Evolutionary conservation across 2,113 vertebrate genomes (phyloP).

Genomic region (Eulacestoma nigropectus): DNA sequence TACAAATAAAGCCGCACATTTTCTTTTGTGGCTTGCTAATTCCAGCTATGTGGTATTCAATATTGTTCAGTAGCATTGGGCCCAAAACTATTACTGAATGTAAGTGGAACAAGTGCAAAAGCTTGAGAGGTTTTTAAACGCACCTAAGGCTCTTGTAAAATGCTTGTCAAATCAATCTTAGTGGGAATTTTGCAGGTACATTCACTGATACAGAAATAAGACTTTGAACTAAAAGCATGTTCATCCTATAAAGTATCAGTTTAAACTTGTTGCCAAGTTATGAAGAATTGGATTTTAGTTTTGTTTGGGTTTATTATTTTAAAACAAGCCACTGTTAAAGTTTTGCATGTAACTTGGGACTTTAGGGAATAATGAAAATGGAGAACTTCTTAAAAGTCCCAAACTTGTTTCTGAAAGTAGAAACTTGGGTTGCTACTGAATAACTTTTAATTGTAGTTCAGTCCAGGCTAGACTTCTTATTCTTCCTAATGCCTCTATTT

Average conservation of each 20-base stretch:
- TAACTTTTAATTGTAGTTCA: background rate
- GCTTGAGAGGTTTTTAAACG: background rate
- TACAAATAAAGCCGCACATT: background rate
- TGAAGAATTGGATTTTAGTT: background rate
- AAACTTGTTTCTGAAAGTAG: background rate
- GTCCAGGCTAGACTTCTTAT: background rate
- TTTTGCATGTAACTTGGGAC: background rate
- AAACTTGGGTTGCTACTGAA: background rate
- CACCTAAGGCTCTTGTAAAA: background rate
- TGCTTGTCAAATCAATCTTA: background rate
- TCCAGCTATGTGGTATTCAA: background rate
- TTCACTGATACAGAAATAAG: background rate
- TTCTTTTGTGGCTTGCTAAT: background rate
- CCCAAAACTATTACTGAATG: background rate
- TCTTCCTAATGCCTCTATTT: background rate
- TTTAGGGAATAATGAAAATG: background rate
- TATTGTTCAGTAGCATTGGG: background rate
- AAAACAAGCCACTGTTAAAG: background rate
- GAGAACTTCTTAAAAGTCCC: background rate
- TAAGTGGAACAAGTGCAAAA: background rate
- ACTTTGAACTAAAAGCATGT: background rate
- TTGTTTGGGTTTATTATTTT: background rate
- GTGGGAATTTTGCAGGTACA: background rate
- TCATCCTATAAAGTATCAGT: background rate
- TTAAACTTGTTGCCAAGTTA: background rate